These are phyloP conservation scores for Heptranchias perlo DNA, from an alignment of 2,113 vertebrate genomes.

Conservation along the genomic window DNA sequence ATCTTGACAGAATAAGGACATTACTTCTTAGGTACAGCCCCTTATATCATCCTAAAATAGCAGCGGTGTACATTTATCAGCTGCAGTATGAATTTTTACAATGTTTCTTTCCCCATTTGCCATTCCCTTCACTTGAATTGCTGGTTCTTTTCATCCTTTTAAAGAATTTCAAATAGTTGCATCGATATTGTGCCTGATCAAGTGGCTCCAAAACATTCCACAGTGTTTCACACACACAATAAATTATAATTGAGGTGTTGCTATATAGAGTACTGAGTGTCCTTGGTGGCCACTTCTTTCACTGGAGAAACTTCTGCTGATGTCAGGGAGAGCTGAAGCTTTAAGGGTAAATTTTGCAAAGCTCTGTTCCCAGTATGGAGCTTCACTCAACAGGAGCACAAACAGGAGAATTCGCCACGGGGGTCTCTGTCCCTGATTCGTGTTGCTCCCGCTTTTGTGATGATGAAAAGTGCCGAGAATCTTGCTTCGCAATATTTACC, in stretches of 20 bases:
- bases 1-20: not conserved
- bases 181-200: not conserved
- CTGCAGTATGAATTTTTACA: no score
- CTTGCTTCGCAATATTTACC: not conserved
- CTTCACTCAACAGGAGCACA: not conserved
- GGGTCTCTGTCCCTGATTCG: not conserved
- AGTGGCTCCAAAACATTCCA: not conserved
- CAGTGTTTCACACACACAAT: not conserved
- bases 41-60: not conserved
- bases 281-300: not conserved
- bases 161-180: not conserved
- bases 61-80: not conserved
- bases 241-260: not conserved
- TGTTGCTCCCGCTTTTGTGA: not conserved
- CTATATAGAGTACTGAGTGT: not conserved
- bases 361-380: not conserved
- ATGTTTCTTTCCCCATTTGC: not conserved
- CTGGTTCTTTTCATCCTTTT: not conserved
- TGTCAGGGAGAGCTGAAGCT: not conserved
- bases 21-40: not conserved
- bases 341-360: not conserved
- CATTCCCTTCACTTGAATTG: not conserved
- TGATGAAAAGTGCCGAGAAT: not conserved
- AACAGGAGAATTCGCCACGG: not conserved
- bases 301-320: not conserved